Percentiles rank a stretch among this genome's conserved stretches.
Conservation (phyloP, 2,113 vertebrate genomes). For the Coptodon bakossiorum region DNA sequence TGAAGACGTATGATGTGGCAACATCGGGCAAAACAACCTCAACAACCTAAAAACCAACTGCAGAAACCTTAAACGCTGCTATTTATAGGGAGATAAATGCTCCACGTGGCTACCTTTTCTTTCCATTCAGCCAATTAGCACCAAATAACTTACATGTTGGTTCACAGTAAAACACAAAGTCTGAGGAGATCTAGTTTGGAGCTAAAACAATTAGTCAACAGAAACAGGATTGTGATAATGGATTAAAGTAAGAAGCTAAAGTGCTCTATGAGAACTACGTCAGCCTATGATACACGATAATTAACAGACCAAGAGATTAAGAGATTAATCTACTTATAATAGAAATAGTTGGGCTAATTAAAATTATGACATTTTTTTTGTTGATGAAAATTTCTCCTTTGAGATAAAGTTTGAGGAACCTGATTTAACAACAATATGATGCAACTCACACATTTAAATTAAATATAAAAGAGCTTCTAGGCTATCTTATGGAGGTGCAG, state of each 20-base stretch:
- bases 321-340: not conserved
- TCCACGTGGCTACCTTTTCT: not conserved
- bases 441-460: not conserved
- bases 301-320: not conserved
- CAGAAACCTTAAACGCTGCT: not conserved
- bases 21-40: not conserved
- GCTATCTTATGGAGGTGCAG: not conserved
- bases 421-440: not conserved
- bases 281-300: not conserved
- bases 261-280: not conserved
- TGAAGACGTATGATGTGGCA: slow-evolving; percentile 36
- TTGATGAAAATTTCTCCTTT: not conserved
- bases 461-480: not conserved
- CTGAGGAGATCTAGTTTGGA: not conserved
- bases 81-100: not conserved
- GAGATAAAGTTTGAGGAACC: not conserved
- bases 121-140: not conserved
- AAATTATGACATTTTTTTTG: not conserved
- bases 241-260: not conserved
- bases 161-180: not conserved
- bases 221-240: not conserved
- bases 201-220: not conserved
- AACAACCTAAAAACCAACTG: not conserved
- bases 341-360: not conserved
- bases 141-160: not conserved